Evolutionary conservation across 2,888 invertebrate genomes (phyloP).

Genomic region (Timema podura): DNA sequence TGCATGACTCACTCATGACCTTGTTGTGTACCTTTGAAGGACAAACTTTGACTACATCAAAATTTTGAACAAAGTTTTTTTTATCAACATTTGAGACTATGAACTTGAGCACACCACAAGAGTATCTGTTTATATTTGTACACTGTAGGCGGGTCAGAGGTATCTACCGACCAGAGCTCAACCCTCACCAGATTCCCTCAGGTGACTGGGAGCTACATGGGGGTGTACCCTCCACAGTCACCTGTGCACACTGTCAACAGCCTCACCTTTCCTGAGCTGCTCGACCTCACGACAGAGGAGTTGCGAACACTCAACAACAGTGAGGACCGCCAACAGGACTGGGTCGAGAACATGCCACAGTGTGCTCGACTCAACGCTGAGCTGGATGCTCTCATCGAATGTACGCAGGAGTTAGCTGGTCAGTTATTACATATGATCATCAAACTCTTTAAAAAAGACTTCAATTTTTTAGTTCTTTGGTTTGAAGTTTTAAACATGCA

Average conservation of each 20-base stretch:
- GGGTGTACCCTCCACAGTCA: background rate
- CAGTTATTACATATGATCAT: conserved; percentile 34
- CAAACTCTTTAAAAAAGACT: too few relatives aligned
- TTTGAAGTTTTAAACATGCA: too few relatives aligned
- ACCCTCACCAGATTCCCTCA: background rate
- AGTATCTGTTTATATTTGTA: too few relatives aligned
- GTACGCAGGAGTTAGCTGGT: conserved; percentile 67
- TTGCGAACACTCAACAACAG: conserved; percentile 65
- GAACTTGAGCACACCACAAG: too few relatives aligned
- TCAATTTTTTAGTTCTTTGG: too few relatives aligned
- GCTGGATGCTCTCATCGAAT: conserved; percentile 65
- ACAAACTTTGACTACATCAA: too few relatives aligned
- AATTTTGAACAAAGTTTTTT: too few relatives aligned
- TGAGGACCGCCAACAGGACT: conserved; percentile 67
- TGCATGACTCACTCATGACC: too few relatives aligned
- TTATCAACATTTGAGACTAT: too few relatives aligned
- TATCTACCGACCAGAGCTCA: conserved; percentile 8
- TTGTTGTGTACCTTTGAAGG: too few relatives aligned
- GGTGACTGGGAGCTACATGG: background rate
- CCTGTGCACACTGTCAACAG: background rate
- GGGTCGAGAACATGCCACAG: conserved; percentile 60
- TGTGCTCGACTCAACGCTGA: conserved; percentile 63
- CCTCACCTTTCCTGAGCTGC: conserved; percentile 49
- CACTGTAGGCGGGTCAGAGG: too few relatives aligned
- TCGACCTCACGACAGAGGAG: conserved; percentile 56